Evolutionary conservation across 2,113 vertebrate species (phyloP).

Genomic region (Marcusenius ussheri): DNA sequence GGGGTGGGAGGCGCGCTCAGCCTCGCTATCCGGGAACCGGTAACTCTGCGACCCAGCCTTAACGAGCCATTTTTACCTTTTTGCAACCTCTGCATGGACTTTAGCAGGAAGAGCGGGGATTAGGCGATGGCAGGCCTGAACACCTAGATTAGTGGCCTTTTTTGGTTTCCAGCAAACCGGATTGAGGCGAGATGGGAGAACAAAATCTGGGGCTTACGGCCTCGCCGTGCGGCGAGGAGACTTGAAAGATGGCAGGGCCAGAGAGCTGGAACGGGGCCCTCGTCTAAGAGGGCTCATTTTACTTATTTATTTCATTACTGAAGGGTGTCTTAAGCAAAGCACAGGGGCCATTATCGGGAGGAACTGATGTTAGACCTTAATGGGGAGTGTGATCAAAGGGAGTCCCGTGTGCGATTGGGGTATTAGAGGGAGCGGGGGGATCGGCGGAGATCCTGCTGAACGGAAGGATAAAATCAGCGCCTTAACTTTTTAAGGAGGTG

Average conservation of each 20-base stretch:
- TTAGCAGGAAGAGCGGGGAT: constrained; percentile 61
- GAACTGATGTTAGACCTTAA: constrained; percentile 70
- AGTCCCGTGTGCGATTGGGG: constrained; percentile 48
- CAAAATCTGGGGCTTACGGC: constrained; percentile 67
- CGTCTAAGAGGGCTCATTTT: constrained; percentile 58
- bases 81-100: constrained; percentile 66
- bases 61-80: constrained; percentile 46
- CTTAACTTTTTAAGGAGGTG: constrained; percentile 65
- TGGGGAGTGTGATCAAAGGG: constrained; percentile 68
- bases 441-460: constrained; percentile 60
- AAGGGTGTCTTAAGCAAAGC: constrained; percentile 54
- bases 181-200: constrained; percentile 64
- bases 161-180: constrained; percentile 62
- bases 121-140: constrained; percentile 58
- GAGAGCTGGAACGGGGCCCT: constrained; percentile 57
- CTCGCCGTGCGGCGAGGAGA: constrained; percentile 53
- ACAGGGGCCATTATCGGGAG: constrained; percentile 57
- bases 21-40: neutral
- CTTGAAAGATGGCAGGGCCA: constrained; percentile 54
- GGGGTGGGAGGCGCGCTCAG: neutral
- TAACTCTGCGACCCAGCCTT: neutral
- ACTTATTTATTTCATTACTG: constrained; percentile 24
- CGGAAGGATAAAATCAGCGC: constrained; percentile 66
- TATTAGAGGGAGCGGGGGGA: constrained; percentile 57
- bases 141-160: constrained; percentile 65